A percentile compares a stretch with the other conserved stretches of the same genome.
phyloP scores from a whole-genome alignment of 92 coral and sea anemone genomes.

The Micromussa lordhowensis region DNA sequence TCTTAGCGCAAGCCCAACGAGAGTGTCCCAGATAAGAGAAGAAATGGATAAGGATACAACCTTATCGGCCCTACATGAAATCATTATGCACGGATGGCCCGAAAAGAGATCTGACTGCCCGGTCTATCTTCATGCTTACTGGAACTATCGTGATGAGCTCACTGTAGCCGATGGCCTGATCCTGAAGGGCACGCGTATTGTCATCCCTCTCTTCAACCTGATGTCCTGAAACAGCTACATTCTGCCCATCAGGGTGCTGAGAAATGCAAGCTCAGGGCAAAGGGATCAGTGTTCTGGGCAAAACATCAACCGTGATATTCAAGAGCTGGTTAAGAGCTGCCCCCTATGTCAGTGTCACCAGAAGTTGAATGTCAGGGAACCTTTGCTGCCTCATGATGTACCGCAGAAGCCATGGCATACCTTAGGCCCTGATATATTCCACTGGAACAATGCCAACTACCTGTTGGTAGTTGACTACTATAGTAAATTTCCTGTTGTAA shows the following conservation, averaged over 20 bases:
- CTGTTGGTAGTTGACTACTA: constrained; percentile 61
- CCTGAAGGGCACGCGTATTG: constrained; percentile 52
- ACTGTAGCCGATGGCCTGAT: constrained; percentile 59
- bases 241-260: constrained; percentile 65
- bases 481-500: constrained; percentile 72
- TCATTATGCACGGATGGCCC: constrained; percentile 66
- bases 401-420: no score
- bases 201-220: constrained; percentile 51
- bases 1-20: constrained; percentile 66
- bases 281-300: constrained; percentile 76
- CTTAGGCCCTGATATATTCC: constrained; percentile 59
- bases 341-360: constrained; percentile 60
- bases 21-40: constrained; percentile 13
- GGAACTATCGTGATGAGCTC: constrained; percentile 66
- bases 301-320: constrained; percentile 62
- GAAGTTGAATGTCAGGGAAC: constrained; percentile 60
- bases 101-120: constrained; percentile 71
- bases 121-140: constrained; percentile 52
- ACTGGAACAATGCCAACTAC: constrained; percentile 65
- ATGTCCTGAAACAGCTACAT: constrained; percentile 58
- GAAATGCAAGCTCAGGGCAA: constrained; percentile 68
- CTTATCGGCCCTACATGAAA: constrained; percentile 14
- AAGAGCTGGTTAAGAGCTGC: constrained; percentile 59
- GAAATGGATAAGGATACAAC: not conserved
- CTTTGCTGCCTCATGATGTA: no score